Evolutionary conservation across 2,113 vertebrate genomes (phyloP).

Genomic region (Hippoglossus stenolepis): DNA sequence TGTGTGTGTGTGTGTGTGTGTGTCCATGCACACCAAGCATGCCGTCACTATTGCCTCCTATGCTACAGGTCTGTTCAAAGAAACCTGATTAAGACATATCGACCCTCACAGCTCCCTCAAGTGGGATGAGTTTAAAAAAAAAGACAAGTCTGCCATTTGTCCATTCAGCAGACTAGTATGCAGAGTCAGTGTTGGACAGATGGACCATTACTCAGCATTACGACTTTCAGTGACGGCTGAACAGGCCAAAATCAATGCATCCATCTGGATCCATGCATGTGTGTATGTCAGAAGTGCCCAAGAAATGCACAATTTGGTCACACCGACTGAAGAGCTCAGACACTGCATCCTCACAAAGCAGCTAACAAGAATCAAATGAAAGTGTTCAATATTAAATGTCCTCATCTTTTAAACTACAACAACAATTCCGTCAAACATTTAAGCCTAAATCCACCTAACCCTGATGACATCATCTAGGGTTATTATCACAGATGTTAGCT

Average conservation of each 20-base stretch:
- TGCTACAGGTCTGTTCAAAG: constrained; percentile 17
- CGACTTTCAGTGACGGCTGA: constrained; percentile 43
- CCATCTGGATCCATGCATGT: constrained; percentile 44
- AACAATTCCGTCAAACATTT: neutral
- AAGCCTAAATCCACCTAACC: neutral
- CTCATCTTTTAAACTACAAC: neutral
- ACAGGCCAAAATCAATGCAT: constrained; percentile 56
- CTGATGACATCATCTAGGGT: neutral
- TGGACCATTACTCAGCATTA: constrained; percentile 70
- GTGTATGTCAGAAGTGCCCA: neutral
- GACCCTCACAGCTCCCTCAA: constrained; percentile 32
- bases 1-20: constrained; percentile 5
- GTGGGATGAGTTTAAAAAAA: constrained; percentile 26
- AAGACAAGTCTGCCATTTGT: constrained; percentile 29
- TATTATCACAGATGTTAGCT: neutral
- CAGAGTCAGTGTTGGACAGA: constrained; percentile 55
- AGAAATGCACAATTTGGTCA: constrained; percentile 20
- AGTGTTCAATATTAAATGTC: too few species aligned
- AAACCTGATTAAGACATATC: constrained; percentile 49
- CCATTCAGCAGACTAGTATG: constrained; percentile 45
- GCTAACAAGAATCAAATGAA: neutral
- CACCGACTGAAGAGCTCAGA: neutral
- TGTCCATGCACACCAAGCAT: neutral
- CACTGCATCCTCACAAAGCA: neutral
- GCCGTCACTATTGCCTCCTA: neutral